Evolutionary conservation across 2,797 vertebrate genomes (phyloP).

Genomic region (Triplophysa bombifrons): DNA sequence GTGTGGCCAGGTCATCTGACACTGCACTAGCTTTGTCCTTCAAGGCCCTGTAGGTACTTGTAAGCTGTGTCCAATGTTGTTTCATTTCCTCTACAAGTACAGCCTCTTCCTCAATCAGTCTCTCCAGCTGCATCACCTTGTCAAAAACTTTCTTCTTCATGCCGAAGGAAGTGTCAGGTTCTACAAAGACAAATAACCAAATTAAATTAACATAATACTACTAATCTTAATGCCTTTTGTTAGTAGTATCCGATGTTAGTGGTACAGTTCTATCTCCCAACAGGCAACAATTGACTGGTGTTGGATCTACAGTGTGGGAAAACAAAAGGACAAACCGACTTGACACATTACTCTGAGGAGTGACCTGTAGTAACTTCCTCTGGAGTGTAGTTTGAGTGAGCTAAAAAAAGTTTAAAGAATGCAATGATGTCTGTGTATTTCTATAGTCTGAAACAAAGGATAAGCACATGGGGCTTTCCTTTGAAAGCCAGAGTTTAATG

Average conservation of each 20-base stretch:
- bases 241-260: not conserved
- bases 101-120: conserved; percentile 27
- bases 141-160: conserved; percentile 27
- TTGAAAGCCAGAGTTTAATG: no score
- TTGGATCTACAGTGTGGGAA: no score
- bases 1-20: conserved; percentile 22
- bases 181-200: conserved; percentile 13
- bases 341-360: no score
- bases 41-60: conserved; percentile 13
- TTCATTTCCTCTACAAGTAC: conserved; percentile 29
- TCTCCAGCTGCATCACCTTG: conserved; percentile 32
- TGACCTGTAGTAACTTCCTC: no score
- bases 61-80: conserved; percentile 18
- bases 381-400: no score
- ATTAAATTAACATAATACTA: conserved; percentile 10
- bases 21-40: conserved; percentile 11
- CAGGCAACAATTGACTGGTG: no score
- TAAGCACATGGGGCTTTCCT: no score
- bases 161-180: conserved; percentile 16
- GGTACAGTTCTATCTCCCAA: not conserved
- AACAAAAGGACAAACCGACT: no score
- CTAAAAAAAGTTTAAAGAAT: no score
- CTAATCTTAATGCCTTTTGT: not conserved
- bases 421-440: no score
- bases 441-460: no score